Percentiles rank a stretch among this genome's conserved stretches.
phyloP scores from a whole-genome alignment of 2,113 vertebrate genomes.

The Atherinomorus stipes region DNA sequence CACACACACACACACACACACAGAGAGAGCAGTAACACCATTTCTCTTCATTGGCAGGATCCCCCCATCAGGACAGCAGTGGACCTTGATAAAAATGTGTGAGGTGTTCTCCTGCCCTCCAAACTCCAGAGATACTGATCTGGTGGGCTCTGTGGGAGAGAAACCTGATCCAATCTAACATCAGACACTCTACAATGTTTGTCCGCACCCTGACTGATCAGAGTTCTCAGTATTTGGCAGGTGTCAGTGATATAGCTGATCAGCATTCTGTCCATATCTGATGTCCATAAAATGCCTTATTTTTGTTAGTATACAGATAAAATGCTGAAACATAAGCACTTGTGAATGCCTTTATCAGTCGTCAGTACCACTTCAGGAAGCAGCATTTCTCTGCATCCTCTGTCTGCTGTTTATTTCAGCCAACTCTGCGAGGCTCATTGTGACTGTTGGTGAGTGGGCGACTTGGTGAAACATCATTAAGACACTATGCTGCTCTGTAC shows the following conservation, averaged over 20 bases:
- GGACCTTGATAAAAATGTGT: not conserved
- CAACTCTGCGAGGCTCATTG: conserved; percentile 53
- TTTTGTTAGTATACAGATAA: not conserved
- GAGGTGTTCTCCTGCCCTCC: not conserved
- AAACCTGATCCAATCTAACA: not conserved
- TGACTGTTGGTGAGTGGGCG: conserved; percentile 76
- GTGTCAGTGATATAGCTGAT: not conserved
- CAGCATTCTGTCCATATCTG: not conserved
- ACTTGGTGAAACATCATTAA: conserved; percentile 80
- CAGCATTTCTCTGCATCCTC: conserved; percentile 9
- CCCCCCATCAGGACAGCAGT: too few relatives aligned
- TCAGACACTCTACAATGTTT: too few relatives aligned
- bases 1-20: too few relatives aligned
- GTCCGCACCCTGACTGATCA: not conserved
- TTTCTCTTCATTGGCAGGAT: not conserved
- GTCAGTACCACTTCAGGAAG: not conserved
- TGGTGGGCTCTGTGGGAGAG: not conserved
- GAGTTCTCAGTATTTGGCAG: not conserved
- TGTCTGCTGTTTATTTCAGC: conserved; percentile 16
- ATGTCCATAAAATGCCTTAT: not conserved
- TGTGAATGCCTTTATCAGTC: not conserved
- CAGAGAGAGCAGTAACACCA: too few relatives aligned
- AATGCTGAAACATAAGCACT: not conserved
- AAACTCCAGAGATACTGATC: not conserved
- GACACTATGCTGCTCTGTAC: conserved; percentile 60